Base-by-base conservation (phyloP, 2,888 invertebrate species). In the Lithodes maja region DNA sequence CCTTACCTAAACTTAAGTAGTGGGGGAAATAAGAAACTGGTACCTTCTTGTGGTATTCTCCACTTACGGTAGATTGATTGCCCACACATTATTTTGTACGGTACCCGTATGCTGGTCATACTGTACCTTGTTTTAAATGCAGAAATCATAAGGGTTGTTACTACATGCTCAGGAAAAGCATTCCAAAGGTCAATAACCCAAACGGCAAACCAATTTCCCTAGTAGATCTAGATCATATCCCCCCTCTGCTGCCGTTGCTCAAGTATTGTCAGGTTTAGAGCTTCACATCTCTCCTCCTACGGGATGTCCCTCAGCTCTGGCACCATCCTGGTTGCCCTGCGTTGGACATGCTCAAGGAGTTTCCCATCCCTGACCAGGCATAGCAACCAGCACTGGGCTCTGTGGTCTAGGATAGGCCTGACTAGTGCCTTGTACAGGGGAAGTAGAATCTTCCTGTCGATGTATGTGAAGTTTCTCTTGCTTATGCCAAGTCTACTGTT, bases 401-500 rank as follows among this genome's bases (percentile, higher is more conserved):
- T 55, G 3, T 55, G 9, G 55, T 55, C 55, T 9, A 55, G 55
- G 55, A 55, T 55, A 55, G 55, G 55, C 55, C 55, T 55, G 9
- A 55, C 55, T 55, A 55, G 3, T 55, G 55, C 55, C 3, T 3
- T 55, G 55, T 55, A 82, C 68, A 82, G 68, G n/a, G 82, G 2
- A 2, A 1, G 68, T 1, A 82, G 68, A 2, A 82, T 82, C 5
- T 82, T 68, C 33, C 15, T 17, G 1, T 61, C 15, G 1, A 82
- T 55, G 68, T 17, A 82, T 1, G 61, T 82, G 69, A 82, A 82
- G 69, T 9, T 82, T 0, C 82, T 1, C 61, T 61, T 82, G 1
- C 61, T 82, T 1, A 81, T 17, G 1, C 78, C 82, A 1, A 82
- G 82, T 17, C 82, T 61, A 68, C 82, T 82, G 69, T 82, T 82